Base-by-base conservation (phyloP, 2,797 vertebrate species). In the Sitta carolinensis region DNA sequence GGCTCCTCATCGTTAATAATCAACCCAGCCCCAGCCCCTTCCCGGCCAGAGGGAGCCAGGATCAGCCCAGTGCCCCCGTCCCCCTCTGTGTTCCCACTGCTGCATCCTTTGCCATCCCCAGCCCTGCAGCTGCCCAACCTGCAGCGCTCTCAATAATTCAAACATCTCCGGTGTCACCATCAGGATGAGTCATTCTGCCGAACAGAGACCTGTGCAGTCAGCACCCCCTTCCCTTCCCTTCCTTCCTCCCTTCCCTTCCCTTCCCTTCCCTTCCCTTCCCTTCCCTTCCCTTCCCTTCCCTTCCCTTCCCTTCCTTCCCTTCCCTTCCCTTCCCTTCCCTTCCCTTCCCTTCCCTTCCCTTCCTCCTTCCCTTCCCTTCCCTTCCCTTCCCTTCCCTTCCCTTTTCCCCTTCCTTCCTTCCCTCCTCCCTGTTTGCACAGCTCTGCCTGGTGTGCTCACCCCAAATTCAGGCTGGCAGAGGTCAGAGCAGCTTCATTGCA, bases 401-500 rank as follows among this genome's bases (percentile, higher is more conserved):
- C 27, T 13, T n/a, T 15, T 16, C 36, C 36, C 29, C 15, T 32
- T 32, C 67, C 27, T 13, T 32, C 67, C 27, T 13, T 32, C 29
- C n/a, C 67, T 11, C n/a, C n/a, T 25, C 78, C 75, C 3, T 0
- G n/a, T n/a, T 17, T 38, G 48, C 54, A 2, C 54, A 4, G 78
- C 47, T 81, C 16, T 52, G n/a, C 64, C 8, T 1, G 3, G 14
- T 7, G 32, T 45, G 48, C 11, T 27, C 3, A 0, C 7, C 48
- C 68, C 34, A 13, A 30, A n/a, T n/a, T 67, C 29, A 5, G 52
- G 27, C 32, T 69, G 62, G 57, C 36, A 18, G 30, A 22, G 42
- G 32, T 76, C 0, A 0, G 17, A 7, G 1, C 0, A 7, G 16
- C 4, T 29, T 19, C 17, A 1, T 9, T 6, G 4, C 36, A 5